Evolutionary conservation across 2,888 invertebrate genomes (phyloP), one percentile per base, ranked within the genome.

Genomic region (Resseliella maxima): DNA sequence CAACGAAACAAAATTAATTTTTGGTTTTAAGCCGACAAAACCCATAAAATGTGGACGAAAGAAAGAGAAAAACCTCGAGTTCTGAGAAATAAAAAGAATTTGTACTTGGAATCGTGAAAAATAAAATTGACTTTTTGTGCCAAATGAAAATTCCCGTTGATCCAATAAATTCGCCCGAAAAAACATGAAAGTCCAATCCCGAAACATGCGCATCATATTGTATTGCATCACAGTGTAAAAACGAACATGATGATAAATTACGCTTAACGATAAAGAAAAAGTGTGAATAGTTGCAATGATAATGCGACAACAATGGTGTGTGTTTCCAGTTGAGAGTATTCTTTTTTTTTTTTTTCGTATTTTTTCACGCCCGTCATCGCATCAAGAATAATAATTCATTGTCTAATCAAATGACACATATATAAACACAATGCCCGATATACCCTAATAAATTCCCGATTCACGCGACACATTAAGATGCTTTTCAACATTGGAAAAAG

Each of bases 361-460:
- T 59, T 59, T 31, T 12, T 10, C 24, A 5, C n/a, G 59, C 59
- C 24, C 24, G n/a, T n/a, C n/a, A n/a, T n/a, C 15, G 31, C 83
- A 36, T 15, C 38, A 21, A 83, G n/a, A 50, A 83, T 83, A 38
- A 83, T 83, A 83, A 83, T 83, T 83, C 83, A 83, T 83, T 21
- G 83, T 12, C 83, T 83, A 83, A 83, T 83, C 83, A 24, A 36
- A 83, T 24, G n/a, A n/a, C 18, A 83, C n/a, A 38, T 15, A 31
- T 12, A 41, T 12, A 41, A 41, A 41, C 41, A 41, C 41, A 5
- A 12, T 8, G 41, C 46, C 6, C 64, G 15, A 27, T 81, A n/a
- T 83, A 83, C 38, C 83, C 18, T n/a, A 38, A 83, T 83, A 83
- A 83, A 83, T 83, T 83, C 83, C 38, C 83, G 38, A 83, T 24